Evolutionary conservation across 64 coral and sea anemone species (phyloP), one percentile per base, ranked within the genome.

Genomic region (Actinia tenebrosa): DNA sequence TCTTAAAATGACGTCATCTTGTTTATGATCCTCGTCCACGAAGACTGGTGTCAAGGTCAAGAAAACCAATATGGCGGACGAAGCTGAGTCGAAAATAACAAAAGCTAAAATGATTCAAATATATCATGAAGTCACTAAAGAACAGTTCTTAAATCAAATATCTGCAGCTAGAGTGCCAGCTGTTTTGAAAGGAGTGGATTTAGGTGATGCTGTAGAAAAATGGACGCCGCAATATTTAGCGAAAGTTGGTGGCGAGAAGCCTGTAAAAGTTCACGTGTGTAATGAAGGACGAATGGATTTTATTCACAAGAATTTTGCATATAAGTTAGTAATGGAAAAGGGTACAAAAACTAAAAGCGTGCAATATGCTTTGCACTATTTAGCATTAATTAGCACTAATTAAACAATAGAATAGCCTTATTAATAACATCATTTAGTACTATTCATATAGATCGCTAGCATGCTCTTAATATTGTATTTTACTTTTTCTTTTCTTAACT

Each of bases 181-280:
- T 20, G 80, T 96, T 63, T 59, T 96, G 22, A 89, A 85, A 60
- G 91, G 82, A 10, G 75, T 96, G 37, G 91, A 90, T 17, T 63
- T 96, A 56, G 94, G 94, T 13, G 86, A 69, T 27, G 94, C 94
- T 20, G 18, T 89, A 2, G 44, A 54, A 19, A 96, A 93, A 52
- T 96, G 94, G 94, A 90, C 79, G 43, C 85, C 94, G 0, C 75
- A 96, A 14, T 96, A 96, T 90, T n/a, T 96, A n/a, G 79, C 94
- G 23, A 68, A 87, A 30, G 30, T 64, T 60, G 91, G 71, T 42
- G 88, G 80, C 3, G 88, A 93, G 8, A 93, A 60, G 26, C 25
- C 81, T 18, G 91, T 96, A 0, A 96, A 93, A 77, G 85, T 96
- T 80, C 94, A 96, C 42, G 94, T 96, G 4, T 91, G 94, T 86